phyloP scores from a whole-genome alignment of 2,888 invertebrate species.

The Bellardia pandia region DNA sequence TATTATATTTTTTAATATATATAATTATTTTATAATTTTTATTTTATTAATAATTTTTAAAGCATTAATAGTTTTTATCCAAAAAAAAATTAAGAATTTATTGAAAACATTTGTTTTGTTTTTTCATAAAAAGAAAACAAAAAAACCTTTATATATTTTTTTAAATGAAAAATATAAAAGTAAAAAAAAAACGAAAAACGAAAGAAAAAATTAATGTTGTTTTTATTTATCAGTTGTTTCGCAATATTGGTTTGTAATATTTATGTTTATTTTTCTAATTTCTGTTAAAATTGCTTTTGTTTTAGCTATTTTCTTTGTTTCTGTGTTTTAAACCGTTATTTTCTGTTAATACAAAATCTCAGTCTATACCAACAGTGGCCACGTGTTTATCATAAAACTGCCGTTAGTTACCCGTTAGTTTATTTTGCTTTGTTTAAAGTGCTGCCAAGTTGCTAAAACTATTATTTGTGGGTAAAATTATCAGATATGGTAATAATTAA shows the following conservation, averaged over 20 bases:
- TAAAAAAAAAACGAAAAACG: constrained; percentile 73
- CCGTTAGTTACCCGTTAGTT: neutral
- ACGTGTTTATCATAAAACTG: too few species aligned
- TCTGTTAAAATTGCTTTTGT: neutral
- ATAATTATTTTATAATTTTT: constrained; percentile 72
- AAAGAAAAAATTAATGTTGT: constrained; percentile 73
- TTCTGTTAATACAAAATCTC: neutral
- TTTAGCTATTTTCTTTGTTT: constrained; percentile 24
- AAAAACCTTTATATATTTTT: constrained; percentile 71
- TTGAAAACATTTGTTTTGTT: constrained; percentile 65
- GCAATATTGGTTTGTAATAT: constrained; percentile 63
- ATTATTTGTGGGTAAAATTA: too few species aligned
- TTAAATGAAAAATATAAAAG: constrained; percentile 70
- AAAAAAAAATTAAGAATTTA: constrained; percentile 64
- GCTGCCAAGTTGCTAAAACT: neutral
- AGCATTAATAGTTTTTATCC: constrained; percentile 70
- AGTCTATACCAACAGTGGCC: too few species aligned
- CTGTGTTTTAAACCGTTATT: neutral
- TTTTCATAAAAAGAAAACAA: constrained; percentile 61
- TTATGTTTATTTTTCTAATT: constrained; percentile 15
- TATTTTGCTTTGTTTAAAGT: neutral
- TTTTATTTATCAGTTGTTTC: constrained; percentile 73
- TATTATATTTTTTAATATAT: constrained; percentile 73
- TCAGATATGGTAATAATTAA: too few species aligned
- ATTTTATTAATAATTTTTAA: constrained; percentile 68